Evolutionary conservation across 1,140 invertebrate genomes (phyloP), one percentile per base, ranked within the genome.

Genomic region (Mizuhopecten yessoensis): DNA sequence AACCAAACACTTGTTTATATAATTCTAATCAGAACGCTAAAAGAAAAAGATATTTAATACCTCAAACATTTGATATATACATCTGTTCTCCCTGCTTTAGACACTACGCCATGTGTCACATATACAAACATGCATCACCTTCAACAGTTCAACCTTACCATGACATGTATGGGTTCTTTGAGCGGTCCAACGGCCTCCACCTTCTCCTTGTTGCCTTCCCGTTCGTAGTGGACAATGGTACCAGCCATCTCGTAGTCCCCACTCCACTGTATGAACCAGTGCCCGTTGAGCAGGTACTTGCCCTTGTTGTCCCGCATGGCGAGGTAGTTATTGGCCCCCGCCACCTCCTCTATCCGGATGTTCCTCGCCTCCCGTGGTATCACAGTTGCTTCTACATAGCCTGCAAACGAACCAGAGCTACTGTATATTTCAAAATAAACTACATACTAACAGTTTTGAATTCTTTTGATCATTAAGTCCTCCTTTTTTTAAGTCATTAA

Each of bases 221-320:
- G 96, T 96, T 98, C 97, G 96, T 99, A 99, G 39, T 98, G 97
- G 90, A 98, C 98, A 91, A 98, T 97, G 0, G 98, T 97, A 23
- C 98, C 98, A n/a, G 98, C 98, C 34, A 98, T 98, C 93, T 98
- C 97, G 95, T 98, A 98, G 96, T 99, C 98, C 0, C 98, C 98
- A 87, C 97, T 97, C 97, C 98, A 97, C 91, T 98, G 98, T 93
- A 98, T 98, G 94, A 98, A 98, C 98, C 98, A 97, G 95, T 98
- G 97, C 91, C 98, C 98, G 96, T 98, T 99, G 11, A 99, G 97
- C 95, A 98, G 98, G 94, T 98, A 98, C 92, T 98, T 97, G 0
- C 97, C 97, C 86, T 97, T 93, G 7, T 97, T 97, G 94, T 98
- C 98, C 9, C 97, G 97, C 42, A 99, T 97, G 17, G 98, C 98